Percentiles rank a stretch among this genome's conserved stretches.
Evolutionary conservation across 2,888 invertebrate species (phyloP).

Genomic region (Germaria angustata): DNA sequence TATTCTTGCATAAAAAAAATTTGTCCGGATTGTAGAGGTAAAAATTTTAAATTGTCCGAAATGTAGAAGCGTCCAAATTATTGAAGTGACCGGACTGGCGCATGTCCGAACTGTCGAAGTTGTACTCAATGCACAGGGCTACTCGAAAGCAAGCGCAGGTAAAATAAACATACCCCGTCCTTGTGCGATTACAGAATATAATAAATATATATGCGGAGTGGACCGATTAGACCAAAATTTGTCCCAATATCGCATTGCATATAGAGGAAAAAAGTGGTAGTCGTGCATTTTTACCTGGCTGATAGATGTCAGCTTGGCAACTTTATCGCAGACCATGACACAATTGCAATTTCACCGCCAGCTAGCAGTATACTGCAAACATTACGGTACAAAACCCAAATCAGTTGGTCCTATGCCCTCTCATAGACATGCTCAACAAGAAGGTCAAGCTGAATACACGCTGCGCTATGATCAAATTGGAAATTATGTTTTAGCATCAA

Average conservation of each 20-base stretch:
- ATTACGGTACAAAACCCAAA: conserved; percentile 1
- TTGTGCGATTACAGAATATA: conserved; percentile 15
- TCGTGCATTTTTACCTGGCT: conserved; percentile 35
- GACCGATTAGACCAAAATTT: not conserved
- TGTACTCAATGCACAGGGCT: too few species aligned
- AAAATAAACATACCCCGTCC: too few species aligned
- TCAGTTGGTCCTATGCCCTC: not conserved
- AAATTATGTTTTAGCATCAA: not conserved
- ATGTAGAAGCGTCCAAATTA: too few species aligned
- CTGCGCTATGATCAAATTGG: not conserved
- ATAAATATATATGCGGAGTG: conserved; percentile 33
- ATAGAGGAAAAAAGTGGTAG: conserved; percentile 42
- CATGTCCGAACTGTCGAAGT: too few species aligned
- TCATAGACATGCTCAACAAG: not conserved
- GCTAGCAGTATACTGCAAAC: not conserved
- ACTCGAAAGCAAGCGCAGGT: too few species aligned
- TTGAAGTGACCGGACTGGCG: too few species aligned
- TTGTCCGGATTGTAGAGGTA: too few species aligned
- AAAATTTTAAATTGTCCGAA: too few species aligned
- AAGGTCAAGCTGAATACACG: not conserved
- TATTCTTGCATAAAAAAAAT: too few species aligned
- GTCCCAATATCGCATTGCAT: conserved; percentile 1
- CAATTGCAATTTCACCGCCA: conserved; percentile 9
- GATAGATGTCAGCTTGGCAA: conserved; percentile 25
- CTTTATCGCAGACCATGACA: conserved; percentile 15